A percentile compares a stretch with the other conserved stretches of the same genome.
phyloP scores from a whole-genome alignment of 1,140 invertebrate genomes.

The Vanessa tameamea region DNA sequence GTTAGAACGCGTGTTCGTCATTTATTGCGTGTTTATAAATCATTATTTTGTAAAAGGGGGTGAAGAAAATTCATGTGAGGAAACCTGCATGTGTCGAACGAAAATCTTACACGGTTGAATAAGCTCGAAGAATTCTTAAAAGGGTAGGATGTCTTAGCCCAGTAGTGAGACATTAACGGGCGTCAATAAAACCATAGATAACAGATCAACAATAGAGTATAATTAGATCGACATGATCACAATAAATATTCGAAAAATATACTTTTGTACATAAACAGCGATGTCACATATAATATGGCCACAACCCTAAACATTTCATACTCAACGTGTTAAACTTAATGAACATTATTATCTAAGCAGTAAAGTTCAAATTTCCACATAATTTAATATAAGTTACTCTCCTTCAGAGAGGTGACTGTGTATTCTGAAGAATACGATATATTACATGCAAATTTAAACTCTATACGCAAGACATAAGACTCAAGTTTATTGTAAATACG shows the following conservation, averaged over 20 bases:
- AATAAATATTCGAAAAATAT: slow-evolving; percentile 74
- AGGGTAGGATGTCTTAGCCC: too few species aligned
- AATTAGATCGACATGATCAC: slow-evolving; percentile 46
- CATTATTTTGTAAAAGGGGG: too few species aligned
- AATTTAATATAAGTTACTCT: too few species aligned
- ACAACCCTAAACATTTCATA: slow-evolving; percentile 32
- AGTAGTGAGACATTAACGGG: too few species aligned
- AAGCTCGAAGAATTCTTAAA: too few species aligned
- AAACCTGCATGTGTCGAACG: too few species aligned
- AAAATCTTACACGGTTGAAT: too few species aligned
- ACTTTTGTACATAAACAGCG: slow-evolving; percentile 50
- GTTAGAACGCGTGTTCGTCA: too few species aligned
- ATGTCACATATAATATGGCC: slow-evolving; percentile 35
- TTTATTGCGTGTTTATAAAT: too few species aligned
- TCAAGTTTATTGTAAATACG: too few species aligned
- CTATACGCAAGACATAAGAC: background rate
- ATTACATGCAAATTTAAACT: background rate
- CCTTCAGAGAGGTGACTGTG: background rate
- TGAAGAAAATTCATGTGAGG: too few species aligned
- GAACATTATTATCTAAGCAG: background rate
- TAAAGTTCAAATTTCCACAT: too few species aligned
- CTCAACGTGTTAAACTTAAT: background rate
- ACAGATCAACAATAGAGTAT: slow-evolving; percentile 70
- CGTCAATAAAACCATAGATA: slow-evolving; percentile 52
- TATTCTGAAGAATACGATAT: background rate